Percentiles rank a stretch among this genome's conserved stretches.
Conservation (phyloP, 2,797 vertebrate species). For the Ambastaia sidthimunki region DNA sequence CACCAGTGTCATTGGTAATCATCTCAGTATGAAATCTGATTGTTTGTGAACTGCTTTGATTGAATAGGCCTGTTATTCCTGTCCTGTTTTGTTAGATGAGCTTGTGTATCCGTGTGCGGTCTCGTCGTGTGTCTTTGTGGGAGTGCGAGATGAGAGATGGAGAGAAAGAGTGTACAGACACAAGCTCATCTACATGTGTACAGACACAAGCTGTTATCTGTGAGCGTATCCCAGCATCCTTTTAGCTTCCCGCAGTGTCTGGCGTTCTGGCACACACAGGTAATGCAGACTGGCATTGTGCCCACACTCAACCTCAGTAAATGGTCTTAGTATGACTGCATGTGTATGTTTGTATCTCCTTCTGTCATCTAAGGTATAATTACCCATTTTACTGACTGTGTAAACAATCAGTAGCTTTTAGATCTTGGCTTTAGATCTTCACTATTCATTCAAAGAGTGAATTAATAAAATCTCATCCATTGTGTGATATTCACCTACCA, state of each 20-base stretch:
- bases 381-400: constrained; percentile 7
- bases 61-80: constrained; percentile 14
- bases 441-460: not conserved
- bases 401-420: constrained; percentile 11
- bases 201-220: constrained; percentile 38
- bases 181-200: constrained; percentile 39
- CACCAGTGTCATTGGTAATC: not conserved
- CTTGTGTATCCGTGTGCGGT: constrained; percentile 20
- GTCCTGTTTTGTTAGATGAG: constrained; percentile 34
- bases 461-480: not conserved
- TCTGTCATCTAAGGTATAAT: constrained; percentile 15
- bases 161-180: not conserved
- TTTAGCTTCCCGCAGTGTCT: constrained; percentile 43
- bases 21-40: constrained; percentile 19
- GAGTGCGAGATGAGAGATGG: not conserved
- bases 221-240: constrained; percentile 35
- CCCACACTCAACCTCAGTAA: not conserved
- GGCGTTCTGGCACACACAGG: constrained; percentile 32
- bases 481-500: not conserved
- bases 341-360: not conserved
- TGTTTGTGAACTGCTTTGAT: constrained; percentile 24
- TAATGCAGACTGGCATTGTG: constrained; percentile 24
- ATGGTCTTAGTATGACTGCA: not conserved
- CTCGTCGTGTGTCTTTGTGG: constrained; percentile 33
- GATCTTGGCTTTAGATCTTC: not conserved